Conservation (phyloP, 2,888 invertebrate genomes). For the Cheilosia impressa region DNA sequence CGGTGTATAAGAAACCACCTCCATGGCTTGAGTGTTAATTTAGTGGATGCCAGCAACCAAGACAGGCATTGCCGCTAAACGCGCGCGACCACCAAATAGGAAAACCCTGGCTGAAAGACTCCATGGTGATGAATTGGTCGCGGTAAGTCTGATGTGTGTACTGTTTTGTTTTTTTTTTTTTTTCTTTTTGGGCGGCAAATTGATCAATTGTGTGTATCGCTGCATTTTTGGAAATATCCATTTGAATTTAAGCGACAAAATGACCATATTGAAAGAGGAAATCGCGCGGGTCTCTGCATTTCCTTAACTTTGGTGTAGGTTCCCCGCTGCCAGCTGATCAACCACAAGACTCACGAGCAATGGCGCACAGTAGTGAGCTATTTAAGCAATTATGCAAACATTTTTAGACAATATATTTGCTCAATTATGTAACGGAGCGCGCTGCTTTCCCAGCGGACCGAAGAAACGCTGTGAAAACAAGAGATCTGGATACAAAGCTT, state of each 20-base stretch:
- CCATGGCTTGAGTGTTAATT: constrained; percentile 64
- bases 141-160: constrained; percentile 10
- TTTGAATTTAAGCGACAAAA: constrained; percentile 42
- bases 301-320: not conserved
- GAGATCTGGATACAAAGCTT: constrained; percentile 35
- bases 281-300: not conserved
- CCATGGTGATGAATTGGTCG: constrained; percentile 49
- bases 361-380: constrained; percentile 30
- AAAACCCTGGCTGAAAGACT: constrained; percentile 40
- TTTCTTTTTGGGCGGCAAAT: constrained; percentile 57
- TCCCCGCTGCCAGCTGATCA: constrained; percentile 22
- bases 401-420: constrained; percentile 61
- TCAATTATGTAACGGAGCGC: constrained; percentile 50
- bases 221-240: constrained; percentile 44
- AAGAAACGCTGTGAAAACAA: not conserved
- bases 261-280: constrained; percentile 11
- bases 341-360: not conserved
- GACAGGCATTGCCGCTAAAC: constrained; percentile 22
- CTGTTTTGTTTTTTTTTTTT: not conserved
- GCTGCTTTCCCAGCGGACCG: not conserved
- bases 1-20: constrained; percentile 43
- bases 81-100: constrained; percentile 31
- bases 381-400: constrained; percentile 65
- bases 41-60: constrained; percentile 52
- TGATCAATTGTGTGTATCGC: constrained; percentile 64